Evolutionary conservation across 2,113 vertebrate genomes (phyloP).

Genomic region (Pedetes capensis): DNA sequence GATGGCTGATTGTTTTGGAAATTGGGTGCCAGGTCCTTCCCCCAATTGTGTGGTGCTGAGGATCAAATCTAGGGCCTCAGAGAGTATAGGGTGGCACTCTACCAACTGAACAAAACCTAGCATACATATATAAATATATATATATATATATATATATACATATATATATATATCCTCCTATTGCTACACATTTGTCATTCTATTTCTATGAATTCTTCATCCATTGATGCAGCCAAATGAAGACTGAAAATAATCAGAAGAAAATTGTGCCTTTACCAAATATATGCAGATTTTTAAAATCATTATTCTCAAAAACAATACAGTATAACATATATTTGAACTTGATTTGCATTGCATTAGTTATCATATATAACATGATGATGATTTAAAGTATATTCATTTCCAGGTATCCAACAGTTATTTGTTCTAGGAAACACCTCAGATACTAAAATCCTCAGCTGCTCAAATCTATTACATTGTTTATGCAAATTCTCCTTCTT

Average conservation of each 20-base stretch:
- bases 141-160: neutral
- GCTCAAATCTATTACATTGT: neutral
- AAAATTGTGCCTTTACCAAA: neutral
- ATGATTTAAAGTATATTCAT: neutral
- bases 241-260: neutral
- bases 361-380: too few species aligned
- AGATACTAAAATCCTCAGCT: neutral
- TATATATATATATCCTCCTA: neutral
- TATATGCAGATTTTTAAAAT: neutral
- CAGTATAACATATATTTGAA: neutral
- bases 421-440: neutral
- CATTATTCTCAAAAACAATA: neutral
- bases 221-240: neutral
- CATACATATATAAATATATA: neutral
- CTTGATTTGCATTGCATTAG: neutral
- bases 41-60: too few species aligned
- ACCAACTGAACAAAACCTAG: too few species aligned
- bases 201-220: neutral
- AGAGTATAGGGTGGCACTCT: too few species aligned
- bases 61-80: too few species aligned
- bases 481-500: too few species aligned
- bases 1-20: too few species aligned
- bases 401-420: too few species aligned
- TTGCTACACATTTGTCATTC: neutral
- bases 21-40: too few species aligned